Evolutionary conservation across 92 coral and sea anemone genomes (phyloP).

Genomic region (Porites evermanni): DNA sequence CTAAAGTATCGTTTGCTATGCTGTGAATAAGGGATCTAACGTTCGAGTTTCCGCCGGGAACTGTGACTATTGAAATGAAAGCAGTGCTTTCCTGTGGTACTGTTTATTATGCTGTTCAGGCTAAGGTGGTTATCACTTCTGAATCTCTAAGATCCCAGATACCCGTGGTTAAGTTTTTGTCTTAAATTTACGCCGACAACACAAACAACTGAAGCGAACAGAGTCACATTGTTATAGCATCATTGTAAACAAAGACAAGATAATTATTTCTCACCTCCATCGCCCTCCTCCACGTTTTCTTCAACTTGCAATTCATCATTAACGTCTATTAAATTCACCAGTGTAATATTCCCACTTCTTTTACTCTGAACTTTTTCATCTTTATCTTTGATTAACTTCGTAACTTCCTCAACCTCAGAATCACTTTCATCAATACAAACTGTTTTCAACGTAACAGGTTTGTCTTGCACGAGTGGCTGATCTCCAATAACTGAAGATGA

Average conservation of each 20-base stretch:
- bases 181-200: too few relatives aligned
- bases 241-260: background rate
- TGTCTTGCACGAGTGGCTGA: background rate
- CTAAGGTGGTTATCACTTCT: too few relatives aligned
- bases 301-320: background rate
- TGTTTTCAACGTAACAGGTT: background rate
- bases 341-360: background rate
- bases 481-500: background rate
- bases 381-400: background rate
- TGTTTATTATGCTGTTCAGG: too few relatives aligned
- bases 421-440: conserved; percentile 26
- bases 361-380: background rate
- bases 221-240: background rate
- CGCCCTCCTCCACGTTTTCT: background rate
- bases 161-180: too few relatives aligned
- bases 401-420: conserved; percentile 36
- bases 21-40: background rate
- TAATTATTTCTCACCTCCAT: background rate
- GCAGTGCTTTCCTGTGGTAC: background rate
- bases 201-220: too few relatives aligned
- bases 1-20: background rate
- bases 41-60: background rate
- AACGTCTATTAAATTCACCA: background rate
- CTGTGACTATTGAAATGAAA: background rate
- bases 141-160: too few relatives aligned